Evolutionary conservation across 2,797 vertebrate species (phyloP), one percentile per base, ranked within the genome.

Genomic region (Pampus argenteus): DNA sequence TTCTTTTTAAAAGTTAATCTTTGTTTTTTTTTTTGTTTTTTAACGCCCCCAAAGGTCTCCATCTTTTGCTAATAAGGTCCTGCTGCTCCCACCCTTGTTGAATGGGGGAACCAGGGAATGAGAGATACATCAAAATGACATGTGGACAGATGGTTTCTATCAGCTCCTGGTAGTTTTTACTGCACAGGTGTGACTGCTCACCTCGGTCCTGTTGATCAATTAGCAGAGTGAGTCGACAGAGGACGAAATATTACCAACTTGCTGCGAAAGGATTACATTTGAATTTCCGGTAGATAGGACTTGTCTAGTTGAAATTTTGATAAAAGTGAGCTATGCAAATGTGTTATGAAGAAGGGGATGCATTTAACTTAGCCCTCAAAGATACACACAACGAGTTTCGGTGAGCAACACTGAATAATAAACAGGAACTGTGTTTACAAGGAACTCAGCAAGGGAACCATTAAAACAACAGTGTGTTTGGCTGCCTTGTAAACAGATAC

Each of bases 11-110:
- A 59, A 60, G 50, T 49, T 45, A 1, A 58, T 67, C 15, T 70
- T 52, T 55, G 40, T 22, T 52, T 56, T 29, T 36, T 36, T 59
- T 66, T 38, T 49, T 52, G 50, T 29, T 36, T 36, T 59, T 66
- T 38, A 44, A 2, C 15, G n/a, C 40, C 57, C 44, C 29, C 42
- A 55, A 40, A 55, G 31, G 42, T 34, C 48, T 40, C 54, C 5
- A 9, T 42, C 5, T 49, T 49, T 75, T 71, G 65, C 68, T 82
- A 81, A 88, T 80, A 72, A 86, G 73, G 49, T 77, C 66, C 74
- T 51, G 47, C 66, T 20, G 54, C 69, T 83, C 66, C 66, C 56
- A 20, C 54, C 47, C 73, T 28, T 9, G 7, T 50, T 6, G 2
- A 34, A 74, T 23, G 54, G 9, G 9, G 66, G 73, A 74, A 78